These are phyloP conservation scores for Drusus annulatus DNA, from an alignment of 1,140 invertebrate genomes.

Conservation along the genomic window DNA sequence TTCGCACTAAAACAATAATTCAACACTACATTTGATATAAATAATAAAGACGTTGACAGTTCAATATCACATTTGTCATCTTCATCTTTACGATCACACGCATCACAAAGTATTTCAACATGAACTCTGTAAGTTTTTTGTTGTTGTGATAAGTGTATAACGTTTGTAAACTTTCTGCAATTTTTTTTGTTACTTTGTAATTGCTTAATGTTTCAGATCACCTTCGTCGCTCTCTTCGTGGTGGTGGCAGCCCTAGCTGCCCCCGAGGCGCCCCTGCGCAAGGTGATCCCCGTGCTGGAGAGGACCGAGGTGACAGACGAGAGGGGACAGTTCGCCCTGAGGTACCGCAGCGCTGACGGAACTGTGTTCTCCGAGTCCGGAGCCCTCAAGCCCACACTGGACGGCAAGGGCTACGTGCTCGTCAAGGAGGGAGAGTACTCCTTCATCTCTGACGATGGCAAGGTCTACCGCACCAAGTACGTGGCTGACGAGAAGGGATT, in stretches of 20 bases:
- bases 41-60: too few species aligned
- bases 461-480: slow-evolving; percentile 50
- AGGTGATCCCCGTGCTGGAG: slow-evolving; percentile 57
- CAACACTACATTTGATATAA: too few species aligned
- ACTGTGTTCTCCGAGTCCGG: slow-evolving; percentile 54
- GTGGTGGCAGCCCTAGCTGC: slow-evolving; percentile 47
- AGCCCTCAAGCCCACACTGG: slow-evolving; percentile 50
- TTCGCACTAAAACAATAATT: too few species aligned
- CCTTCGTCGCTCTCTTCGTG: slow-evolving; percentile 35
- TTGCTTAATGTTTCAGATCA: too few species aligned
- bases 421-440: slow-evolving; percentile 48
- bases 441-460: slow-evolving; percentile 47
- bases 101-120: too few species aligned
- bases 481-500: slow-evolving; percentile 53
- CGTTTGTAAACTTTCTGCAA: too few species aligned
- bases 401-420: slow-evolving; percentile 54
- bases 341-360: slow-evolving; percentile 57
- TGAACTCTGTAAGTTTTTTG: too few species aligned
- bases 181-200: too few species aligned
- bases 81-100: too few species aligned
- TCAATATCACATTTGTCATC: too few species aligned
- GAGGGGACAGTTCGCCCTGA: slow-evolving; percentile 58
- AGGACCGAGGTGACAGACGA: slow-evolving; percentile 58
- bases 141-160: too few species aligned
- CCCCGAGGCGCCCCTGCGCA: slow-evolving; percentile 33